Conservation (phyloP, 2,888 invertebrate species). For the Elmis aenea region DNA sequence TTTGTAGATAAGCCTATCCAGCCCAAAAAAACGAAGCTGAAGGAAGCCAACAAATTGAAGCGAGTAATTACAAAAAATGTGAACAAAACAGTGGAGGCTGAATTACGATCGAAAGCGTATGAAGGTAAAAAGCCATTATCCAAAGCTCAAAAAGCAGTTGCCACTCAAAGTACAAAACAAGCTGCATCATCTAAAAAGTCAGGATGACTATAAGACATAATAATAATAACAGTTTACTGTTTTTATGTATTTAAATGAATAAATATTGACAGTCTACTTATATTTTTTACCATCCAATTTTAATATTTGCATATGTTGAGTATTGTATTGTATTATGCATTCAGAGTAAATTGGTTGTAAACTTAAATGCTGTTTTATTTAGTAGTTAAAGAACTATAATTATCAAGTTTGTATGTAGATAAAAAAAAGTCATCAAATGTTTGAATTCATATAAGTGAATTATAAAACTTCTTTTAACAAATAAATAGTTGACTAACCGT, state of each 20-base stretch:
- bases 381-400: no score
- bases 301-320: no score
- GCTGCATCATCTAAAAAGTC: slow-evolving; percentile 3
- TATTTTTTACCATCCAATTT: no score
- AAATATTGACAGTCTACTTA: no score
- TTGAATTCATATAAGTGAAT: no score
- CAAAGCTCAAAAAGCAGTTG: slow-evolving; percentile 52
- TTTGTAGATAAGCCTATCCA: slow-evolving; percentile 59
- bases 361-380: no score
- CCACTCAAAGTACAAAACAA: slow-evolving; percentile 32
- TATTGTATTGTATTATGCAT: no score
- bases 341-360: no score
- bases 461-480: no score
- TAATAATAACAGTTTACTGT: slow-evolving; percentile 2
- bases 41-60: slow-evolving; percentile 61
- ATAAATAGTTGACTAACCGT: no score
- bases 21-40: slow-evolving; percentile 56
- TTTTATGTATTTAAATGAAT: not conserved
- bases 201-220: not conserved
- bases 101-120: slow-evolving; percentile 56
- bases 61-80: slow-evolving; percentile 63
- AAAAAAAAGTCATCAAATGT: no score
- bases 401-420: no score
- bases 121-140: slow-evolving; percentile 47
- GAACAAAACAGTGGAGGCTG: slow-evolving; percentile 64